Evolutionary conservation across 2,888 invertebrate species (phyloP), one percentile per base, ranked within the genome.

Genomic region (Empis livida): DNA sequence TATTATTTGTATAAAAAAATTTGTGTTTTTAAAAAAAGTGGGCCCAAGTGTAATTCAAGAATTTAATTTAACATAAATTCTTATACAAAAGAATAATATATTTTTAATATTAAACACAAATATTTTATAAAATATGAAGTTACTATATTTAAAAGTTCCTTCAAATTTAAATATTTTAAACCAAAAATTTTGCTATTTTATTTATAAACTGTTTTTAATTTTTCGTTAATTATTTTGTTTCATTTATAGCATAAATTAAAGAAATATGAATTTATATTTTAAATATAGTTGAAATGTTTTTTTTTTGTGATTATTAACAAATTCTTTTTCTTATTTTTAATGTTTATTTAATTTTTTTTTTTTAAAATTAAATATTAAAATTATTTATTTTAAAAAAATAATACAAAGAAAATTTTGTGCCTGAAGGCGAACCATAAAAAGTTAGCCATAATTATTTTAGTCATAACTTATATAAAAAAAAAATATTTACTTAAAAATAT

Each of bases 211-310:
- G 37, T 37, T 45, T 41, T 45, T 45, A n/a, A n/a, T n/a, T n/a
- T 13, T 31, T 30, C 10, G 27, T 20, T 44, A 37, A n/a, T 35
- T 44, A 17, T 41, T 20, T 20, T 30, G 30, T 31, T 45, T 9
- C 13, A 27, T n/a, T 17, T 14, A 35, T 10, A n/a, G n/a, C n/a
- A 39, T 42, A 44, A 48, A 40, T 39, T 32, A 42, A 44, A 48
- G 46, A 42, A 48, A 48, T 44, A 48, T 32, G 23, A 42, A 42
- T 46, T 32, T 44, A 16, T 46, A 37, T 42, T 42, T 49, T 44
- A 38, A 20, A 43, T 43, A 47, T 39, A 43, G 45, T 49, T 38
- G 37, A 42, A 38, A 30, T 42, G 44, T 43, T 30, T 41, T 31
- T 15, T 20, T 30, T 23, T 15, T 27, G 39, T 45, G 11, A 15